Evolutionary conservation across 2,888 invertebrate species (phyloP), one percentile per base, ranked within the genome.

Genomic region (Lucinisca nassula): DNA sequence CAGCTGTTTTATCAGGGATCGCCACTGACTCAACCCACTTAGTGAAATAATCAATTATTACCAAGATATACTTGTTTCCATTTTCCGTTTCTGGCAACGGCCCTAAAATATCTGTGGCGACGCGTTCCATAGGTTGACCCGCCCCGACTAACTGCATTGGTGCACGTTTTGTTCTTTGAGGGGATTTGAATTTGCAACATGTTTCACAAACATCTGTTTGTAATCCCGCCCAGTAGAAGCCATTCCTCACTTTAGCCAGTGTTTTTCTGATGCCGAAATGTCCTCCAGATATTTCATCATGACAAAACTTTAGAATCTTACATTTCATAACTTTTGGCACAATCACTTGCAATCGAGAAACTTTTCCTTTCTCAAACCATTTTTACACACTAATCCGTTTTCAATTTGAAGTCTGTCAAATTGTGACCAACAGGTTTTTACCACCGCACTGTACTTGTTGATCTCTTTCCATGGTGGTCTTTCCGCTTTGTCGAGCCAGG

Each of bases 41-140:
- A 17, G 84, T 49, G 51, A 73, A 83, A 78, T 84, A 81, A 51
- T 84, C 88, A 40, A 70, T 73, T 32, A 88, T 55, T 17, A 82
- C 88, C 32, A 88, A 37, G 2, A 85, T 76, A 17, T 85, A 88
- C 1, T 2, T 10, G 55, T 82, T 85, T 32, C 79, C 58, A 30
- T 67, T 49, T 27, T 49, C 35, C 74, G 82, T 79, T 0, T 35
- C 77, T 21, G 79, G 75, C 27, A 79, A 79, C 67, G 79, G 81
- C 6, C 85, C 85, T 27, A 55, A 72, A 17, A 70, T 35, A 58
- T 85, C 76, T 0, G 72, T 30, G 2, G 38, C 80, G 3, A 84
- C 51, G n/a, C 82, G 38, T 0, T 72, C 77, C 14, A 83, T 51
- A 30, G 10, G n/a, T 30, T 17, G 14, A 4, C 78, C 72, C 14